Conservation (phyloP, 2,888 invertebrate species). For the Andrena haemorrhoa region DNA sequence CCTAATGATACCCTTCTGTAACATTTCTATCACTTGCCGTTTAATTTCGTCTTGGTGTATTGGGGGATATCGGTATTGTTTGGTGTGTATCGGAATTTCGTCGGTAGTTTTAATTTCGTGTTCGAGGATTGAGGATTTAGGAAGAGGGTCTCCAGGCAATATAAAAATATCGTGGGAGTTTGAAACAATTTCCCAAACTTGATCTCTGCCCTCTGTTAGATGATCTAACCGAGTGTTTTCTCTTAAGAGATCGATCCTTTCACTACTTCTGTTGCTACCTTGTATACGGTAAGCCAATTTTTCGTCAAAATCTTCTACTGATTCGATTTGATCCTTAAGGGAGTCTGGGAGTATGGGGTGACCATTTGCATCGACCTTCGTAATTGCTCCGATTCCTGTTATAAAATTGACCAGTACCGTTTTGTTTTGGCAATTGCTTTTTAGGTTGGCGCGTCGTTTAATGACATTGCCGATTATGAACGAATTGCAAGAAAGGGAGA, state of each 20-base stretch:
- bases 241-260: neutral
- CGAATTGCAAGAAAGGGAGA: neutral
- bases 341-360: neutral
- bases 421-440: neutral
- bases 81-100: conserved; percentile 14
- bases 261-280: neutral
- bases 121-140: conserved; percentile 13
- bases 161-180: conserved; percentile 3
- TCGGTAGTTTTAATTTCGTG: conserved; percentile 25
- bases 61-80: conserved; percentile 25
- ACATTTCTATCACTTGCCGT: neutral
- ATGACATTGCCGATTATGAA: conserved; percentile 15
- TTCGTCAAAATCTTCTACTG: too few relatives aligned
- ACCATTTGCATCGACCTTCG: conserved; percentile 13
- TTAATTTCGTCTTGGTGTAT: conserved; percentile 29
- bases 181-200: neutral
- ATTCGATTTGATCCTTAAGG: too few relatives aligned
- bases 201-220: neutral
- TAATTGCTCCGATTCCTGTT: conserved; percentile 6
- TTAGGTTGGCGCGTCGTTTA: neutral
- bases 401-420: conserved; percentile 19
- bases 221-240: conserved; percentile 17
- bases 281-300: neutral
- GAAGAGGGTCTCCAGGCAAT: conserved; percentile 1
- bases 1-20: conserved; percentile 14